Evolutionary conservation across 2,797 vertebrate genomes (phyloP).

Genomic region (Eulemur coronatus): DNA sequence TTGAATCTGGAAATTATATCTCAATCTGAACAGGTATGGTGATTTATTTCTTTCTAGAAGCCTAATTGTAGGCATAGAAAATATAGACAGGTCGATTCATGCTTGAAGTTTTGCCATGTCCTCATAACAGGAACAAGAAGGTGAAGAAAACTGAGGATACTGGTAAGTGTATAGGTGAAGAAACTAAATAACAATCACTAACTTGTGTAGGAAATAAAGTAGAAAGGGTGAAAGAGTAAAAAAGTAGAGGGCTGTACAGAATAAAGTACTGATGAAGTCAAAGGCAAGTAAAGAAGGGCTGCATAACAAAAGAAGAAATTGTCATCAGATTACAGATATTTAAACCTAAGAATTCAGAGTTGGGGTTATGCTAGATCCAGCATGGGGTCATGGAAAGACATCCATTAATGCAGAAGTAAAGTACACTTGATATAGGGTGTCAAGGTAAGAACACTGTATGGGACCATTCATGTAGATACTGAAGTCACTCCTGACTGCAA

Average conservation of each 20-base stretch:
- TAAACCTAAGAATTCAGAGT: conserved; percentile 27
- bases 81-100: not conserved
- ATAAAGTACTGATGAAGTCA: not conserved
- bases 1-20: not conserved
- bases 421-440: not conserved
- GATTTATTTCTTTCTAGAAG: conserved; percentile 21
- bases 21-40: not conserved
- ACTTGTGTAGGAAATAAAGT: not conserved
- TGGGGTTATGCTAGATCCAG: not conserved
- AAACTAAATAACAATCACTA: not conserved
- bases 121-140: not conserved
- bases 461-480: not conserved
- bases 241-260: not conserved
- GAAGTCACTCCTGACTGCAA: not conserved
- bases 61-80: not conserved
- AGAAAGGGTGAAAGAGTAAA: not conserved
- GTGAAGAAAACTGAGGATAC: not conserved
- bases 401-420: not conserved
- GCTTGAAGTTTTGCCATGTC: not conserved
- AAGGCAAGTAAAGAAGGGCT: not conserved
- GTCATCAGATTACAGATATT: not conserved
- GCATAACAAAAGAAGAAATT: not conserved
- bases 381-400: not conserved
- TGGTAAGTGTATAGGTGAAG: not conserved
- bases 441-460: not conserved